A percentile compares a stretch with the other conserved stretches of the same genome.
Conservation (phyloP, 2,797 vertebrate genomes). For the Anabas testudineus region DNA sequence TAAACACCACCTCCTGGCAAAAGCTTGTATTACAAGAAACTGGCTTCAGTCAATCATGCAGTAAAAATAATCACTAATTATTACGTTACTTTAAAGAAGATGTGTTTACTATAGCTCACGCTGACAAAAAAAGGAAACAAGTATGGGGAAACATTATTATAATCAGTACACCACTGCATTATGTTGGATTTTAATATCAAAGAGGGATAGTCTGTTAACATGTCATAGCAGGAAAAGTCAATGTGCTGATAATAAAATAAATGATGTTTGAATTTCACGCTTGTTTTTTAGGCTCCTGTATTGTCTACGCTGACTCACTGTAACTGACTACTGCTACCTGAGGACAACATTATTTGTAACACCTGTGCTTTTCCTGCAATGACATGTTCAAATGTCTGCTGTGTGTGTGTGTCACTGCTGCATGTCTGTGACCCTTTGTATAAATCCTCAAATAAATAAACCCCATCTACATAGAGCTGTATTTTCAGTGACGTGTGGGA, state of each 20-base stretch:
- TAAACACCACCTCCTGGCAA: conserved; percentile 70
- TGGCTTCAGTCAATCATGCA: neutral
- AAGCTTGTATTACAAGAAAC: conserved; percentile 31
- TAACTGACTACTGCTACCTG: neutral
- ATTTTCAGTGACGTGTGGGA: neutral
- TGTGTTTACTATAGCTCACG: neutral
- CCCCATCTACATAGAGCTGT: neutral
- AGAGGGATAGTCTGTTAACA: neutral
- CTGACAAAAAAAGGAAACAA: neutral
- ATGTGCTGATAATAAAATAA: conserved; percentile 2
- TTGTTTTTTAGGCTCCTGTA: neutral
- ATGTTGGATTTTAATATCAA: neutral
- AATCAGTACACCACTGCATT: neutral
- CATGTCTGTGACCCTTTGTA: neutral
- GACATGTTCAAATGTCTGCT: neutral
- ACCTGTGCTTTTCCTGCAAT: conserved; percentile 1
- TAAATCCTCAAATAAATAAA: neutral
- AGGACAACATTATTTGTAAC: neutral
- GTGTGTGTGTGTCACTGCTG: neutral
- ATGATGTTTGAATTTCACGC: neutral
- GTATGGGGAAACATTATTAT: neutral
- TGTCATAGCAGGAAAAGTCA: neutral
- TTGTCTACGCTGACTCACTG: conserved; percentile 2
- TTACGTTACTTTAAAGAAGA: neutral
- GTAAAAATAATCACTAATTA: neutral